Percentiles rank a stretch among this genome's conserved stretches.
phyloP scores from a whole-genome alignment of 35 echinoderm and acorn worm species.

The Lytechinus variegatus region DNA sequence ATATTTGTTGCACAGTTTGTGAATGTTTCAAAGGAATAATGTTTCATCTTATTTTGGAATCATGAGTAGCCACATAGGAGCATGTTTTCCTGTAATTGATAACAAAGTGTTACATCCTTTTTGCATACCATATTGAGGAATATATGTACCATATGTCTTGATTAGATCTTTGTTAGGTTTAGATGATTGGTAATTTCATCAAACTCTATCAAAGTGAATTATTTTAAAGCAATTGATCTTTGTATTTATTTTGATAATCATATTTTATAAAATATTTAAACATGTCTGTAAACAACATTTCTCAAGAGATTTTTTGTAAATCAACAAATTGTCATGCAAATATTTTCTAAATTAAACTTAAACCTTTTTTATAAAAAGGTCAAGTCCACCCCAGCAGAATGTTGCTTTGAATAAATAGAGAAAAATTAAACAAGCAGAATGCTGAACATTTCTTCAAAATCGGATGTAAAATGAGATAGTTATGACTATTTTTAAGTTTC shows the following conservation, averaged over 20 bases:
- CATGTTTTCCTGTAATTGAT: background rate
- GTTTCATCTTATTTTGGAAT: background rate
- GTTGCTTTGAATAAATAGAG: too few species aligned
- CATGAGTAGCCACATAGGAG: background rate
- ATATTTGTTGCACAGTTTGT: background rate
- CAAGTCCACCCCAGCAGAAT: too few species aligned
- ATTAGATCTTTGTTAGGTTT: background rate
- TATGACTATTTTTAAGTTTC: too few species aligned
- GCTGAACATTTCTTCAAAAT: too few species aligned
- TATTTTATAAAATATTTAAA: too few species aligned
- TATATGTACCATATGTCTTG: background rate
- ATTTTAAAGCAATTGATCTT: background rate
- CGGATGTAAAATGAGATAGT: too few species aligned
- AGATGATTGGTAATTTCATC: background rate
- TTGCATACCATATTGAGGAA: background rate
- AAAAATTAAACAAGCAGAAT: too few species aligned
- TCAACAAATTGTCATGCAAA: background rate
- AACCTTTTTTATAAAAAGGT: background rate
- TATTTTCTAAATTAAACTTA: background rate
- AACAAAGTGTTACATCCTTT: background rate
- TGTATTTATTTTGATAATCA: too few species aligned
- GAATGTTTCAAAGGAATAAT: background rate
- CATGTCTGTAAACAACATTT: background rate
- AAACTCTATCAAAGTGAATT: background rate
- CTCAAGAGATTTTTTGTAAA: background rate